Evolutionary conservation across 2,888 invertebrate genomes (phyloP), one percentile per base, ranked within the genome.

Genomic region (Lepidocyrtinus sp.): DNA sequence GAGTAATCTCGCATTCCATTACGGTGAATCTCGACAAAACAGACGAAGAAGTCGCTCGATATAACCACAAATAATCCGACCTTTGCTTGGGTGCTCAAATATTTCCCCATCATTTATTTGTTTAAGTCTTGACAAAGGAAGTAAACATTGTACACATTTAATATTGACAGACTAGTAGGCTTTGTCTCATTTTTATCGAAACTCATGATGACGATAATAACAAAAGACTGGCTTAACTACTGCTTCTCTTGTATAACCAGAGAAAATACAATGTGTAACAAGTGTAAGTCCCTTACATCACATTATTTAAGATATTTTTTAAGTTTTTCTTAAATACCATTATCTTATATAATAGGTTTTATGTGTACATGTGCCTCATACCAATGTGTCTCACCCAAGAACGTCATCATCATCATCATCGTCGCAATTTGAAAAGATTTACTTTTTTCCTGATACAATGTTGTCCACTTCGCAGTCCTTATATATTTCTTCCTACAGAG

Each of bases 161-260:
- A n/a, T n/a, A n/a, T n/a, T n/a, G n/a, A n/a, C n/a, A n/a, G n/a
- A n/a, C n/a, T n/a, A n/a, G n/a, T n/a, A n/a, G n/a, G n/a, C n/a
- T n/a, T n/a, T n/a, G n/a, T n/a, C n/a, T n/a, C 50, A 36, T 36
- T 36, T 36, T 36, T 50, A 12, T 1, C 15, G 50, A 50, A n/a
- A n/a, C n/a, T n/a, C n/a, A n/a, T 50, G 50, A 50, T 50, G 50
- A 50, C 50, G 50, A 50, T 50, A 50, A 50, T 50, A 17, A 50
- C 17, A 50, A 50, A 17, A n/a, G 50, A 50, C 50, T 50, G 50
- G 50, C 15, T n/a, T 50, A 15, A 50, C 50, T 50, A 50, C 50
- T 50, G 50, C 17, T 50, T 15, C 15, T 50, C 50, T 50, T 50
- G 50, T 50, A 50, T 17, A n/a, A 50, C 50, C 50, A n/a, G n/a